These are phyloP conservation scores for Drosophila bunnanda DNA, from an alignment of 2,888 invertebrate genomes.

Conservation along the genomic window DNA sequence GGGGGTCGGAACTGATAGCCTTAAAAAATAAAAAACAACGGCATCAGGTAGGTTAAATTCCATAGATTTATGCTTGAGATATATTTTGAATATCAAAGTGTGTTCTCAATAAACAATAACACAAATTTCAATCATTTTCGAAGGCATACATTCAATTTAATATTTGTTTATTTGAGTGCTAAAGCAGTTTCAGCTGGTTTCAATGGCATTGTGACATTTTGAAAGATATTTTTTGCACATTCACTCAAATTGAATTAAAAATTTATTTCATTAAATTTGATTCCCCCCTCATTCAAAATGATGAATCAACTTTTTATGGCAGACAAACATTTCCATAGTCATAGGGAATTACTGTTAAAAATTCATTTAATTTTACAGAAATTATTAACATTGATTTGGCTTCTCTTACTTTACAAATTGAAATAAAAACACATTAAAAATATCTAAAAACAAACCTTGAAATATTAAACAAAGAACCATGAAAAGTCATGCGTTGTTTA, in stretches of 20 bases:
- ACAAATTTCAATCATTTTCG: conserved; percentile 6
- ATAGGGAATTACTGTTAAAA: background rate
- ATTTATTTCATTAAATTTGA: conserved; percentile 55
- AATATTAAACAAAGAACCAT: background rate
- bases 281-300: conserved; percentile 12
- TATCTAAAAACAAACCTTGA: background rate
- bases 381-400: background rate
- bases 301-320: conserved; percentile 39
- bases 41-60: background rate
- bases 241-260: conserved; percentile 71
- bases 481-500: conserved; percentile 5
- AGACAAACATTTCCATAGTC: background rate
- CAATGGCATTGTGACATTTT: conserved; percentile 39
- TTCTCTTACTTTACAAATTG: background rate
- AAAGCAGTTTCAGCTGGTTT: conserved; percentile 32
- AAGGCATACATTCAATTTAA: conserved; percentile 18
- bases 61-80: background rate
- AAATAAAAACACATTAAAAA: background rate
- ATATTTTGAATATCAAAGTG: conserved; percentile 5
- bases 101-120: conserved; percentile 4
- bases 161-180: background rate
- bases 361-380: background rate
- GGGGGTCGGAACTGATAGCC: conserved; percentile 13
- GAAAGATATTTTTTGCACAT: conserved; percentile 55
- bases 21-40: conserved; percentile 3